Conservation (phyloP, 2,797 vertebrate genomes). For the Heterohyrax brucei region DNA sequence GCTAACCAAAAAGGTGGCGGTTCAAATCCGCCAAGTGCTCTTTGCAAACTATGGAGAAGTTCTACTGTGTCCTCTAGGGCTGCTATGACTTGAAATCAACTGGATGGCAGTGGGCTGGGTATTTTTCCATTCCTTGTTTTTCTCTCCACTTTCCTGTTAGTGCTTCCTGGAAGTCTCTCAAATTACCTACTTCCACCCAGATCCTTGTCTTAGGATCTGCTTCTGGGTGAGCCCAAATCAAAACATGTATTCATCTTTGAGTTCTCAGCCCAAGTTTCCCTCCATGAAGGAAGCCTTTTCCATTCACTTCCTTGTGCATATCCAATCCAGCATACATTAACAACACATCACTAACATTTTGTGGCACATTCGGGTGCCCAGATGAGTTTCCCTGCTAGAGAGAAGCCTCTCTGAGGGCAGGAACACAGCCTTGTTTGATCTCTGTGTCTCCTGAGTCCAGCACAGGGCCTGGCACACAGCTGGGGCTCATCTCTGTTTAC, state of each 20-base stretch:
- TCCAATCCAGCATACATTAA: not conserved
- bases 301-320: not conserved
- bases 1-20: no score
- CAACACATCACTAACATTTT: not conserved
- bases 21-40: no score
- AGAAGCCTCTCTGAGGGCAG: not conserved
- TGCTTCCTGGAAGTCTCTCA: not conserved
- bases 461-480: constrained; percentile 8
- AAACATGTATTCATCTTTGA: not conserved
- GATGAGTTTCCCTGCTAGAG: not conserved
- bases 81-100: no score
- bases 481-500: not conserved
- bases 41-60: no score
- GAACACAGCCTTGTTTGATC: not conserved
- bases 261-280: not conserved
- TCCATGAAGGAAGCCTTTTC: not conserved
- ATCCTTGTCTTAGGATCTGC: not conserved
- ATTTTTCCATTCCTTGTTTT: not conserved
- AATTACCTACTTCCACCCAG: not conserved
- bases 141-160: not conserved
- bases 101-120: no score
- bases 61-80: no score
- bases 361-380: not conserved
- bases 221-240: not conserved
- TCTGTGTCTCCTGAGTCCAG: not conserved